These are phyloP conservation scores for Carettochelys insculpta DNA, from an alignment of 2,113 vertebrate species.

Conservation along the genomic window DNA sequence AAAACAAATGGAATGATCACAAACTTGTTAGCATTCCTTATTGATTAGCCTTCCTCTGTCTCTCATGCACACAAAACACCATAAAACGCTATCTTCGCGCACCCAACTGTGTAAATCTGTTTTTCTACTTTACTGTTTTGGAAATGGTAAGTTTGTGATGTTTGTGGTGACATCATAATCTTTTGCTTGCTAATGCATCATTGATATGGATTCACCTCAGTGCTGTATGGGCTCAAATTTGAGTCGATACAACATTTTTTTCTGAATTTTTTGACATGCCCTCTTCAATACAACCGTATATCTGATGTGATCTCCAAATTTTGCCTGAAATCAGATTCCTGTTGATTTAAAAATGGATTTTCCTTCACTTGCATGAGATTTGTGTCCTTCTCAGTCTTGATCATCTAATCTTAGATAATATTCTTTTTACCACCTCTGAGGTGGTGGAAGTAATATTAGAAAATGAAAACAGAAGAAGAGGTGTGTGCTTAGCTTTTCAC, in stretches of 20 bases:
- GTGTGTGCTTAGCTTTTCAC: neutral
- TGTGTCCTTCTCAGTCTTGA: neutral
- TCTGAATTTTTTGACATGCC: slow-evolving; percentile 21
- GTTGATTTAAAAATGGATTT: slow-evolving; percentile 48
- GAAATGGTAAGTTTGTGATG: slow-evolving; percentile 44
- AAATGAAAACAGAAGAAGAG: slow-evolving; percentile 51
- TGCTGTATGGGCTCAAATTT: slow-evolving; percentile 51
- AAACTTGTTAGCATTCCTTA: neutral
- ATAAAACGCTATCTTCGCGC: neutral
- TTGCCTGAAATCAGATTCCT: slow-evolving; percentile 27
- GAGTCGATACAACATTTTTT: slow-evolving; percentile 52
- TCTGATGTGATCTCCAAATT: slow-evolving; percentile 25
- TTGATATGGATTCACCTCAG: slow-evolving; percentile 44
- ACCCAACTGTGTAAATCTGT: slow-evolving; percentile 32
- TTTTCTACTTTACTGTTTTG: slow-evolving; percentile 61
- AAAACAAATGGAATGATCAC: neutral
- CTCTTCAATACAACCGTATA: slow-evolving; percentile 35
- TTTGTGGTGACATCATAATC: slow-evolving; percentile 64
- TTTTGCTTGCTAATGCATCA: slow-evolving; percentile 65
- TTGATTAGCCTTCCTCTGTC: neutral
- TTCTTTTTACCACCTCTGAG: slow-evolving; percentile 51
- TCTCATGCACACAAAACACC: neutral
- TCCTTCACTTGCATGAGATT: slow-evolving; percentile 58
- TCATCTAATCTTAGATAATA: slow-evolving; percentile 23
- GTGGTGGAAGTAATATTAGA: slow-evolving; percentile 67